Percentiles rank a stretch among this genome's conserved stretches.
phyloP scores from a whole-genome alignment of 1,140 invertebrate species.

The Eupristina koningsbergeri region DNA sequence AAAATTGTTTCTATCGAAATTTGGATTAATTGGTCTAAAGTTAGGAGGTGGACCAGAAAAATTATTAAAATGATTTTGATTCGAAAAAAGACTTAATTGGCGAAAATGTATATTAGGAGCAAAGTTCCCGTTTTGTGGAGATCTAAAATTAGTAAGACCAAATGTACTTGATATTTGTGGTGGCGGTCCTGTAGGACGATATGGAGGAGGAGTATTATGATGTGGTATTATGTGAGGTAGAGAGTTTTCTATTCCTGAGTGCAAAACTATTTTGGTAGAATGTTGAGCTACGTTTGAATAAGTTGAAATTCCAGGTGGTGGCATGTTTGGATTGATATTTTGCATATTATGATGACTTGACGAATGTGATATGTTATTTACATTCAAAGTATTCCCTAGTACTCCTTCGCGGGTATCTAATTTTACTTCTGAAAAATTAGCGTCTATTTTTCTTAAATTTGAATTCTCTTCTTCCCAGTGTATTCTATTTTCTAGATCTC shows the following conservation, averaged over 20 bases:
- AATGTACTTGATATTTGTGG: slow-evolving; percentile 60
- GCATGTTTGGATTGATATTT: slow-evolving; percentile 64
- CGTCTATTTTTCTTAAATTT: slow-evolving; percentile 46
- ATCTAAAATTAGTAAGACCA: slow-evolving; percentile 62
- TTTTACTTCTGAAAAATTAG: slow-evolving; percentile 52
- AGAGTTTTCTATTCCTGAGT: slow-evolving; percentile 58
- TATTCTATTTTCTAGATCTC: slow-evolving; percentile 57
- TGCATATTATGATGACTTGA: slow-evolving; percentile 67
- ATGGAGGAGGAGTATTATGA: slow-evolving; percentile 38
- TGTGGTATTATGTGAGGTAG: slow-evolving; percentile 62
- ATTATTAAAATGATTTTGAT: slow-evolving; percentile 59
- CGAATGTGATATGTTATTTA: slow-evolving; percentile 52
- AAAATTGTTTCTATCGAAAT: slow-evolving; percentile 62
- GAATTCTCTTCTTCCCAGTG: slow-evolving; percentile 63
- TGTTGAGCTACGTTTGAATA: slow-evolving; percentile 52
- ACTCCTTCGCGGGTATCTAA: slow-evolving; percentile 63
- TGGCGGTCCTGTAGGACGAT: slow-evolving; percentile 32
- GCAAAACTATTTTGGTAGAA: slow-evolving; percentile 26
- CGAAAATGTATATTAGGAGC: slow-evolving; percentile 65
- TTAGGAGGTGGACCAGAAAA: slow-evolving; percentile 65
- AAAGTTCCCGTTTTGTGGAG: slow-evolving; percentile 59
- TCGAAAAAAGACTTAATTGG: slow-evolving; percentile 63
- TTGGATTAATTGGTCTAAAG: slow-evolving; percentile 61
- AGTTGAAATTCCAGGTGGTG: slow-evolving; percentile 56
- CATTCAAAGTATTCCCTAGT: slow-evolving; percentile 51